Conservation (phyloP, 2,888 invertebrate genomes). For the Acleris laterana region DNA sequence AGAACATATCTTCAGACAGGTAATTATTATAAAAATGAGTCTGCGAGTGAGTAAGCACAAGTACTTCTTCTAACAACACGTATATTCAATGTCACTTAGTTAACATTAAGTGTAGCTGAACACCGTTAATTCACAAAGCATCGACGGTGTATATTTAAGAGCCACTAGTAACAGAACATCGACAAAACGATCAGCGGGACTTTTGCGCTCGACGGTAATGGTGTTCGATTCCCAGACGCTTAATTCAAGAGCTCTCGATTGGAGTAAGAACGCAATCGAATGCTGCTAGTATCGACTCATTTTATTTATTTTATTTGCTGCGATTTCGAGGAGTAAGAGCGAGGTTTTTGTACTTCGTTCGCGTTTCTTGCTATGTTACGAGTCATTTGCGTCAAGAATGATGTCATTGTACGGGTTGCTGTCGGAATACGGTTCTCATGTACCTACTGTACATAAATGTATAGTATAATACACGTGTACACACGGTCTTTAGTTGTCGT, state of each 20-base stretch:
- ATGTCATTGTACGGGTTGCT: slow-evolving; percentile 6
- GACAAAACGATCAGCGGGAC: slow-evolving; percentile 36
- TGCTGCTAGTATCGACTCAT: slow-evolving; percentile 26
- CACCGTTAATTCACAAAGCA: slow-evolving; percentile 2
- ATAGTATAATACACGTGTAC: too few species aligned
- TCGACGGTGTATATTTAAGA: slow-evolving; percentile 1
- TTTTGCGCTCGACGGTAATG: slow-evolving; percentile 28
- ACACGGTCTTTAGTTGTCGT: too few species aligned
- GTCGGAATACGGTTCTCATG: background rate
- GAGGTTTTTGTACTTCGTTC: slow-evolving; percentile 26
- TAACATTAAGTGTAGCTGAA: slow-evolving; percentile 1
- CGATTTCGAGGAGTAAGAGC: slow-evolving; percentile 33
- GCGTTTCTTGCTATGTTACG: slow-evolving; percentile 27
- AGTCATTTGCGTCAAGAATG: slow-evolving; percentile 25
- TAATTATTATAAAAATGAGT: background rate
- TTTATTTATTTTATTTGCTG: slow-evolving; percentile 37
- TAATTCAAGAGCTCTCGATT: slow-evolving; percentile 54
- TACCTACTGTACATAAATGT: too few species aligned
- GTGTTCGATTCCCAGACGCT: slow-evolving; percentile 37
- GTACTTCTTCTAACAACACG: background rate
- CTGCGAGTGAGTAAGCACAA: background rate
- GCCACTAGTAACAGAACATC: slow-evolving; percentile 3
- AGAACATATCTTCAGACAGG: too few species aligned
- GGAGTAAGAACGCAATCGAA: slow-evolving; percentile 45
- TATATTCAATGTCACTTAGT: background rate